Evolutionary conservation across 1,140 invertebrate species (phyloP), one percentile per base, ranked within the genome.

Genomic region (Eupeodes corollae): DNA sequence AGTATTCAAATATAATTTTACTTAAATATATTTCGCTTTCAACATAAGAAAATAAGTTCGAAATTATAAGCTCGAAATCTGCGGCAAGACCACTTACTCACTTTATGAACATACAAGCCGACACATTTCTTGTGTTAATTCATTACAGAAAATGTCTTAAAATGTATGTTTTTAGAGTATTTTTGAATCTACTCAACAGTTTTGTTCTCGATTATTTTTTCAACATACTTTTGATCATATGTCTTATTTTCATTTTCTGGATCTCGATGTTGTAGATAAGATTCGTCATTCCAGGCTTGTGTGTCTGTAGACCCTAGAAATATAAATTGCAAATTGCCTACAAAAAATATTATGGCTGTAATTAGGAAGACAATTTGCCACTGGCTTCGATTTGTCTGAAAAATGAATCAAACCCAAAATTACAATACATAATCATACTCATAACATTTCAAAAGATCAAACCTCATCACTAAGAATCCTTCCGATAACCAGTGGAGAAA

Each of bases 301-400:
- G 73, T 69, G 26, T 75, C 67, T 0, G 75, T 76, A 0, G 76
- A 76, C 13, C 79, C 77, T 59, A 82, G 83, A 10, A 84, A 53
- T 15, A 84, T 49, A 54, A 83, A 91, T 47, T 82, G 68, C 1
- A 84, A 58, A 52, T 82, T 83, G 9, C 82, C 80, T 21, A 79
- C 52, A 31, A 82, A 71, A 46, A 84, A 83, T 10, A 89, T 69
- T 5, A 66, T 74, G 13, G 83, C 76, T 1, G 83, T 75, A 18
- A 87, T 73, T 55, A 79, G 79, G 60, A 89, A 91, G 1, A 89
- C 79, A 33, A 75, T 75, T 51, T 78, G 76, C 88, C 88, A 91
- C 55, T 78, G 69, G 1, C 60, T 43, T 2, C 73, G 68, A 49
- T 78, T 61, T 1, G 54, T 63, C 70, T 77, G 57, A n/a, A n/a